Evolutionary conservation across 1,140 invertebrate species (phyloP), one percentile per base, ranked within the genome.

Genomic region (Stenopsyche tienmushanensis): DNA sequence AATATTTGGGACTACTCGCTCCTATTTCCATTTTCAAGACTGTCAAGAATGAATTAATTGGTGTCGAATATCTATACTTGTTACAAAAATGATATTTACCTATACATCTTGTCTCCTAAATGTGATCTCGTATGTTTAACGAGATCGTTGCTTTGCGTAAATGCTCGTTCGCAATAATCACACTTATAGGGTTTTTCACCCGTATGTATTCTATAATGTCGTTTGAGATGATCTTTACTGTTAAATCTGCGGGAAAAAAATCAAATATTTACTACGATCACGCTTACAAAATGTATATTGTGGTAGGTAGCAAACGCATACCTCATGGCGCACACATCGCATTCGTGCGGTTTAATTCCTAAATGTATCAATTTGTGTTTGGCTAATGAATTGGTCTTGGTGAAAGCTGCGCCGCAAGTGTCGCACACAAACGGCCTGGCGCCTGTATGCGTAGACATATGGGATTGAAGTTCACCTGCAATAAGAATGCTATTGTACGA

Each of bases 361-460:
- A 60, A 26, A 47, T 60, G 57, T 25, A 60, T 60, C 20, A 34
- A 20, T 47, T 60, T 60, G 42, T 60, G 57, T 29, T 79, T 80
- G 20, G 72, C 86, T 76, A 77, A 80, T 0, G 76, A 85, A 72
- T 84, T 85, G 15, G 83, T 79, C 64, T 85, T 86, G 0, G 83
- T 84, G 72, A 88, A 88, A 1, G 81, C 82, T 62, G 84, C 80
- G 50, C 83, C 84, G 66, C 86, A 88, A 1, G 84, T 80, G 53
- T 84, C 80, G 73, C 86, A 88, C 3, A 85, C 78, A 60, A 84
- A 79, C 7, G 82, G 82, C 25, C 83, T 73, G 0, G 73, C 74
- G 23, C 78, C 77, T 3, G 72, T 74, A 66, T 79, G 78, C 1
- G 75, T 74, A 20, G 72, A 58, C 66, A 78, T 76, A 68, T 83